These are phyloP conservation scores for Ectemnius cavifrons DNA, from an alignment of 2,888 invertebrate species.

Conservation along the genomic window DNA sequence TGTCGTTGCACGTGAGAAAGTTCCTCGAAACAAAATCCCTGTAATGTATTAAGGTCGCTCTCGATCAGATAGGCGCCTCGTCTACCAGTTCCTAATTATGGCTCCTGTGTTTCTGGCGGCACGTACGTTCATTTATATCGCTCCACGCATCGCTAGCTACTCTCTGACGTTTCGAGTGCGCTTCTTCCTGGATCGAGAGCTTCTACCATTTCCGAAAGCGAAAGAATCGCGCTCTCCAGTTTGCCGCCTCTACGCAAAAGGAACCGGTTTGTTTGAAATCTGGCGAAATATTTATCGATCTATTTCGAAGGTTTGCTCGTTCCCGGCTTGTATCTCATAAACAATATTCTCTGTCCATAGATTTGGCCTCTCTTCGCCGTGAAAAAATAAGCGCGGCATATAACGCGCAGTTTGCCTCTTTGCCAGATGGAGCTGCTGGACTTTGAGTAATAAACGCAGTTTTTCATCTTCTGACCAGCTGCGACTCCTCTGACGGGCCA, in stretches of 20 bases:
- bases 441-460: slow-evolving; percentile 15
- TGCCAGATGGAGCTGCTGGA: slow-evolving; percentile 7
- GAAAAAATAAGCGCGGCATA: slow-evolving; percentile 8
- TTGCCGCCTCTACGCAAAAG: neutral
- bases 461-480: slow-evolving; percentile 18
- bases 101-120: slow-evolving; percentile 57
- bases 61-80: slow-evolving; percentile 24
- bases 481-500: neutral
- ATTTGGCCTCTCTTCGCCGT: neutral
- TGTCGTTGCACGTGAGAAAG: slow-evolving; percentile 18
- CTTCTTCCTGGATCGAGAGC: neutral
- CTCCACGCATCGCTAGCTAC: neutral
- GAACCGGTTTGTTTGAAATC: neutral
- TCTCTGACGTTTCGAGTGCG: neutral
- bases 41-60: slow-evolving; percentile 31
- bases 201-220: neutral
- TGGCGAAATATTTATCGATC: neutral
- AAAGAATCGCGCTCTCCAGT: neutral
- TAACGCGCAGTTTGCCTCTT: neutral
- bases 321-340: neutral
- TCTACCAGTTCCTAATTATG: slow-evolving; percentile 36
- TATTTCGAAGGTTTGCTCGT: neutral
- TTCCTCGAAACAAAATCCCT: slow-evolving; percentile 17
- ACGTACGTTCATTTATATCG: slow-evolving; percentile 44
- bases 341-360: neutral